Evolutionary conservation across 23 tunicate species (phyloP).

Genomic region (Trididemnum clinides): DNA sequence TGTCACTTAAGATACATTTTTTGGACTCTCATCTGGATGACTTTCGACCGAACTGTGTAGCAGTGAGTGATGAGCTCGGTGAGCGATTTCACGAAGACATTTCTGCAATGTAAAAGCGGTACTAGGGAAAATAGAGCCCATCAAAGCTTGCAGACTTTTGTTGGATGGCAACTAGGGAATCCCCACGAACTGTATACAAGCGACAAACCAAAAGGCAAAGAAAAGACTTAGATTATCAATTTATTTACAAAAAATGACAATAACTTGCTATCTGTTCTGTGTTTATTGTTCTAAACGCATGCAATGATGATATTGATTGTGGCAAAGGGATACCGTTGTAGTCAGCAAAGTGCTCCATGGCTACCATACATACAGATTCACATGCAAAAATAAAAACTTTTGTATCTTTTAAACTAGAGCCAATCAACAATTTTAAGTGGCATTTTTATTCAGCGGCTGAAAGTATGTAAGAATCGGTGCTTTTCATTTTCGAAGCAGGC

Average conservation of each 20-base stretch:
- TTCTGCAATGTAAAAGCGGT: slow-evolving; percentile 3
- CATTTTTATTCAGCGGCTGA: slow-evolving; percentile 10
- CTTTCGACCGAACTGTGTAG: slow-evolving; percentile 5
- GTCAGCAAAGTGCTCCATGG: slow-evolving; percentile 7
- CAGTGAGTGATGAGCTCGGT: slow-evolving; percentile 9
- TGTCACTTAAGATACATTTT: slow-evolving; percentile 32
- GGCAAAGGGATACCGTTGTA: background rate
- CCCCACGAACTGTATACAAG: slow-evolving; percentile 4
- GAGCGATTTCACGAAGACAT: background rate
- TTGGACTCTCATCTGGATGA: slow-evolving; percentile 7
- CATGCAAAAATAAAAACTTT: slow-evolving; percentile 6
- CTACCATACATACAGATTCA: background rate
- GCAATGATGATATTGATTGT: slow-evolving; percentile 16
- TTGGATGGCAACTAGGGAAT: background rate
- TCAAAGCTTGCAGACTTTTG: slow-evolving; percentile 29
- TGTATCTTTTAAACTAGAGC: slow-evolving; percentile 4
- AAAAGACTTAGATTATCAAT: slow-evolving; percentile 11
- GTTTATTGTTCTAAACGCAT: slow-evolving; percentile 3
- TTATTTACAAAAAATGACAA: slow-evolving; percentile 8
- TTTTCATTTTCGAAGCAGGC: background rate
- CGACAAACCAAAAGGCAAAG: slow-evolving; percentile 21
- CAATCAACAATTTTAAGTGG: background rate
- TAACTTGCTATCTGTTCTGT: background rate
- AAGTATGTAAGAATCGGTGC: slow-evolving; percentile 3
- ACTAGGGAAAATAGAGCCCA: slow-evolving; percentile 18